Evolutionary conservation across 1,140 invertebrate species (phyloP).

Genomic region (Cydia amplana): DNA sequence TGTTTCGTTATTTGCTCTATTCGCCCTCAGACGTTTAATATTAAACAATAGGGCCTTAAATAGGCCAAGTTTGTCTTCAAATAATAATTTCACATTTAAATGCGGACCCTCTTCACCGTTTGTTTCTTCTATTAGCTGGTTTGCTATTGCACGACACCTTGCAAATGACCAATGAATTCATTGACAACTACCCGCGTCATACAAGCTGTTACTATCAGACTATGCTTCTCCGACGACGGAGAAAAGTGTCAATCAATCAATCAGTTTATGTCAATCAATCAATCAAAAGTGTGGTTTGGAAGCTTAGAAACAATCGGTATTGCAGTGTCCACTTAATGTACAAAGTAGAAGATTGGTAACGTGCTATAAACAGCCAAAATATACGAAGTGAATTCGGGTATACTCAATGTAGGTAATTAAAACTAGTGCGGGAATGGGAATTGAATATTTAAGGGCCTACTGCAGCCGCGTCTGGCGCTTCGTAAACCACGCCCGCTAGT

Average conservation of each 20-base stretch:
- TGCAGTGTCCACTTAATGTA: not conserved
- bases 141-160: not conserved
- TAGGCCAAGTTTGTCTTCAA: not conserved
- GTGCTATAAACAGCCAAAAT: not conserved
- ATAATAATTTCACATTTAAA: conserved; percentile 19
- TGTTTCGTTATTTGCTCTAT: not conserved
- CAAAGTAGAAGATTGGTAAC: not conserved
- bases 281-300: not conserved
- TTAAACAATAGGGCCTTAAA: conserved; percentile 17
- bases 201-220: no score
- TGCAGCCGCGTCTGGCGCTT: no score
- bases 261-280: no score
- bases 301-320: not conserved
- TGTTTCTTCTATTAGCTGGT: not conserved
- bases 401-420: not conserved
- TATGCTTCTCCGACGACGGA: no score
- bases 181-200: not conserved
- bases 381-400: not conserved
- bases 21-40: not conserved
- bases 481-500: no score
- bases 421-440: not conserved
- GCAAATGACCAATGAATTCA: not conserved
- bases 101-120: not conserved
- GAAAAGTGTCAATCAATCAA: no score
- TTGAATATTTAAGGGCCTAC: not conserved